Base-by-base conservation (phyloP, 2,797 vertebrate species). In the Microctenopoma lineatum region DNA sequence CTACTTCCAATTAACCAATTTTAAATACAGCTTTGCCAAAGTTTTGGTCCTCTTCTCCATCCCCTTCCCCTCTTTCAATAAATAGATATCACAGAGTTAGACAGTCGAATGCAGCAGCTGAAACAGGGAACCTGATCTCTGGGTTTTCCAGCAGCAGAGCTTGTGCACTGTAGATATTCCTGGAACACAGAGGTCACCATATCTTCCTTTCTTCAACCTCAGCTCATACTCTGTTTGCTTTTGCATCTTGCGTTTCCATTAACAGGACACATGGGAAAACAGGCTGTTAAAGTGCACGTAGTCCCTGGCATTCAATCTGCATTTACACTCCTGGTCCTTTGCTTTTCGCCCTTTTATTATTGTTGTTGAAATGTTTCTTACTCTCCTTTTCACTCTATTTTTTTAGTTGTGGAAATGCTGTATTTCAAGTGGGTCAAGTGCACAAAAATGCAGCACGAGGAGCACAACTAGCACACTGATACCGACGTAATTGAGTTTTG, bases 101-200 rank as follows among this genome's bases (percentile, higher is more conserved):
- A 77, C 81, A 76, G 84, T 51, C 42, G 65, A 50, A 77, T 44
- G 77, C 75, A 78, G 90, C 91, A 92, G 90, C 89, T 93, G 92
- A 92, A 87, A 83, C 38, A 15, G 61, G 87, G 84, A 93, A 93
- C 83, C 87, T 79, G 90, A 93, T 92, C 88, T 75, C 76, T 73
- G 61, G 76, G 88, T 79, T 90, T 90, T 90, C 85, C 89, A 86
- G 73, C 84, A 80, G 82, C 84, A 78, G 74, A 83, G 88, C 83
- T 54, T 79, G 79, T 82, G 86, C 73, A 64, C 86, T 84, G 87
- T 83, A 84, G 74, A 86, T 89, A 91, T 92, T 92, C 89, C 86
- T 82, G 79, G 84, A 70, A 73, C 84, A 65, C 27, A 12, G 48
- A 77, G 83, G 70, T 86, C 86, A 79, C 78, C 83, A 75, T 61